Base-by-base conservation (phyloP, 2,888 invertebrate genomes). In the Strigamia transsilvanica region DNA sequence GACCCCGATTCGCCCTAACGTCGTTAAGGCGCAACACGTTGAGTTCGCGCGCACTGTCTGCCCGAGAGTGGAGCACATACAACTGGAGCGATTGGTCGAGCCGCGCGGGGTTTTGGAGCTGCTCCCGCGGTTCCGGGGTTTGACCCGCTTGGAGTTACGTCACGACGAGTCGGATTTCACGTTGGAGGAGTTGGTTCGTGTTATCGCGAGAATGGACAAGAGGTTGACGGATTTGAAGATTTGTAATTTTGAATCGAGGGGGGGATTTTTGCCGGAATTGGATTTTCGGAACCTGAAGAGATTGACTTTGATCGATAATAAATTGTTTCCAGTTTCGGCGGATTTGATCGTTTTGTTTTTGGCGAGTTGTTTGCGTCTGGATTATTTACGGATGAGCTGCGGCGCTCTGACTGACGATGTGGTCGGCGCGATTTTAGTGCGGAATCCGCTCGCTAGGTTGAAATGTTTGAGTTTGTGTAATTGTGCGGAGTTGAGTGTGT, bases 1-100 rank as follows among this genome's bases (percentile, higher is more conserved):
- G 66, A 66, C 66, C 66, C 66, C 66, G 66, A 66, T 66, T 66
- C 66, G 66, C 32, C 66, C 66, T 21, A 27, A 12, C 27, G 27
- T 66, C 15, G 66, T 66, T 1, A 66, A 21, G 13, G 13, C 12
- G 12, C 12, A 66, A 23, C 23, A 66, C 27, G 23, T 66, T 12
- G 1, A 27, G 9, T 13, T 66, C 27, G 66, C 66, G 23, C 5
- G 23, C 6, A 32, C 23, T 27, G 12, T 23, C 2, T 66, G 66
- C 32, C 66, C 66, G 10, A 32, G 13, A 13, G 27, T 66, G 5
- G 66, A 66, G 10, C 1, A 27, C 2, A 23, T 66, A 1, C 27
- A 66, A 66, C 12, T 66, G 1, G 66, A 66, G 1, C 66, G 66
- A 13, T 15, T 66, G 2, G 32, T 7, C 10, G 66, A 66, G 1